Conservation (phyloP, 2,888 invertebrate species). For the Belgica antarctica region DNA sequence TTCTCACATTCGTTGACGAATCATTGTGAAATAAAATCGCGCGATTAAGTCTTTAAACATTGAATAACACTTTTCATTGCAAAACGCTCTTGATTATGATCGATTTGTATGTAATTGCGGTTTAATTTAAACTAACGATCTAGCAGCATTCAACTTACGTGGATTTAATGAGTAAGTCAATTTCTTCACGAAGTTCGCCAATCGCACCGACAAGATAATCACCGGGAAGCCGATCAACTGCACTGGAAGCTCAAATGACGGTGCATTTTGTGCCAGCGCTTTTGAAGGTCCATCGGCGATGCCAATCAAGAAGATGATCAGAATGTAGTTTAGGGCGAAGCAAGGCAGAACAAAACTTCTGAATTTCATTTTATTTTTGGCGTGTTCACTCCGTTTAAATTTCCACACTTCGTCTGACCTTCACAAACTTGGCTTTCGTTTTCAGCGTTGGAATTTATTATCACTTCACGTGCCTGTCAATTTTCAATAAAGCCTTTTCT, state of each 20-base stretch:
- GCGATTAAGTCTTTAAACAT: too few relatives aligned
- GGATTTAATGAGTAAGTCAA: conserved; percentile 78
- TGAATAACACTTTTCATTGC: conserved; percentile 4
- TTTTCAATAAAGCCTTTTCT: conserved; percentile 21
- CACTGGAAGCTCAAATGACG: conserved; percentile 74
- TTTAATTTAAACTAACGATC: neutral
- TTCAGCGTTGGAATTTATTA: conserved; percentile 2
- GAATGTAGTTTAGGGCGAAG: conserved; percentile 32
- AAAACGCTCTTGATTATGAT: conserved; percentile 5
- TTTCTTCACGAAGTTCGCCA: conserved; percentile 80
- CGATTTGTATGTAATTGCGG: neutral
- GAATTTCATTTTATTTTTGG: conserved; percentile 36
- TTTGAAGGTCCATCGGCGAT: conserved; percentile 50
- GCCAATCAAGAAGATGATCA: conserved; percentile 48
- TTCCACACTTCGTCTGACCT: conserved; percentile 12
- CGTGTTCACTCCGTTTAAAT: too few relatives aligned
- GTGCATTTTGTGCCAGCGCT: conserved; percentile 54
- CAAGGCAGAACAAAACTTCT: conserved; percentile 37
- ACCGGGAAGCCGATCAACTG: conserved; percentile 81
- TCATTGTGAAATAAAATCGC: too few relatives aligned
- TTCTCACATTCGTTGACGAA: too few relatives aligned
- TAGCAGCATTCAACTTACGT: conserved; percentile 67
- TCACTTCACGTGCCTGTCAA: conserved; percentile 20
- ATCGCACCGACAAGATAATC: conserved; percentile 72
- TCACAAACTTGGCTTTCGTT: conserved; percentile 26